Evolutionary conservation across 2,797 vertebrate genomes (phyloP).

Genomic region (Bufotes viridis): DNA sequence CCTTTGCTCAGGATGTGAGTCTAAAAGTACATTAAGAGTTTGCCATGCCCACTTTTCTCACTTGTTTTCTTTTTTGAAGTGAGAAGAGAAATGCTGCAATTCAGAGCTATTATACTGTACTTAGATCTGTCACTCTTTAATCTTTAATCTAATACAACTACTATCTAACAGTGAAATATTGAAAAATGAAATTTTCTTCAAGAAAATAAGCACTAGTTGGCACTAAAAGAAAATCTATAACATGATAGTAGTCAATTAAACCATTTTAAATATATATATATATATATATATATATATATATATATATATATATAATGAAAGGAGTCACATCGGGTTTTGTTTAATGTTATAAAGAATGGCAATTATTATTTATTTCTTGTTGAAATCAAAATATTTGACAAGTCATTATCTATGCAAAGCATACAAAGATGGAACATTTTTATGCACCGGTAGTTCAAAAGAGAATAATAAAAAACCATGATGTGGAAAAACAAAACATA

Average conservation of each 20-base stretch:
- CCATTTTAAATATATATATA: no score
- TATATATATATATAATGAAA: background rate
- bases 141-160: background rate
- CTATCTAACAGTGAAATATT: background rate
- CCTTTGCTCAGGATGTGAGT: no score
- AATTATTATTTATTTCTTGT: constrained; percentile 15
- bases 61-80: no score
- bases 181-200: background rate
- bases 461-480: constrained; percentile 9
- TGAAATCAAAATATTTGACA: constrained; percentile 27
- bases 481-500: constrained; percentile 27
- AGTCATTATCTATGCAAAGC: constrained; percentile 22
- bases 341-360: background rate
- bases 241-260: background rate
- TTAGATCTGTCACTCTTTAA: background rate
- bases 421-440: constrained; percentile 5
- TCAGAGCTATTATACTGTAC: background rate
- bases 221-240: background rate
- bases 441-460: constrained; percentile 34
- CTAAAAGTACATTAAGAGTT: no score
- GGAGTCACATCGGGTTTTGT: background rate
- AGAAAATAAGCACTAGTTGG: background rate
- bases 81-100: no score
- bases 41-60: no score
- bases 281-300: no score